Evolutionary conservation across 2,888 invertebrate genomes (phyloP), one percentile per base, ranked within the genome.

Genomic region (Aphidius colemani): DNA sequence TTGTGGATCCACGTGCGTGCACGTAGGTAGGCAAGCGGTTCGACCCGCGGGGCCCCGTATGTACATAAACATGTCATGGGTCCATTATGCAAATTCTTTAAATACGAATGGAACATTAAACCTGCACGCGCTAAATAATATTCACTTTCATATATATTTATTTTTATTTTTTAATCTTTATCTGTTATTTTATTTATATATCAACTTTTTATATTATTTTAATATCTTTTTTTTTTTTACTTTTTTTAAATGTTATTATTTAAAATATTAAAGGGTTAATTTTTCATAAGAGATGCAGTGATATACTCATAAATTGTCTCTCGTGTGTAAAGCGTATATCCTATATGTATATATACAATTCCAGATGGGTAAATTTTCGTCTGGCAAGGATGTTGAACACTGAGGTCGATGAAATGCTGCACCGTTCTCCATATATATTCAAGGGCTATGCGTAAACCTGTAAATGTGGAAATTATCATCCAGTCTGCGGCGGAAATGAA

Each of bases 1-100:
- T 67, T 61, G 62, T 66, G 53, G 66, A 69, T 67, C 71, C 73
- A 69, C 73, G 68, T 67, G 64, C 70, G 67, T 65, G 61, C 69
- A 71, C 70, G 70, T 72, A 72, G 68, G 69, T 65, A 72, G 69
- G 66, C 69, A 64, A 45, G 8, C 5, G 13, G 55, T 61, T 51
- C 60, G 61, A 58, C 58, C 60, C 59, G 64, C 61, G 64, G 59
- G 43, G 53, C 55, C 55, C 60, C 49, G 71, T 75, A 75, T 77
- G 76, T 78, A 75, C 80, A 80, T 79, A 80, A 80, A 80, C 80
- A 80, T 79, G 79, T 78, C 79, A 75, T 73, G 71, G 69, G 73
- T 71, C 78, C 78, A 79, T 80, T 80, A 80, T 80, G 80, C 78
- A 79, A 78, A 79, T 79, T 80, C 68, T 80, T 79, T 79, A 77